Conservation (phyloP, 2,113 vertebrate genomes). For the rabbit (Oryctolagus cuniculus) region DNA sequence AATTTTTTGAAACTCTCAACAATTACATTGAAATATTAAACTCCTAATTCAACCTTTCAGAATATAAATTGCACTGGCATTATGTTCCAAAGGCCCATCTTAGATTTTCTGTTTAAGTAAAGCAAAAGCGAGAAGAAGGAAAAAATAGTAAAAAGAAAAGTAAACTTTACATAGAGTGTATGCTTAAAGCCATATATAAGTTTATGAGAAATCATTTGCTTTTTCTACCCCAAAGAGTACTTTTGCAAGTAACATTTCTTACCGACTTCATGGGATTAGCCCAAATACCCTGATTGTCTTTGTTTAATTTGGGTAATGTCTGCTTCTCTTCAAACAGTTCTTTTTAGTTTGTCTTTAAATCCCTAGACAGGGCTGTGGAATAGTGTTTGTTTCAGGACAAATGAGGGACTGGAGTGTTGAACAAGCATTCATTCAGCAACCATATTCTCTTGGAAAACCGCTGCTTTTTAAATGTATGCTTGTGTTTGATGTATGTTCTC, state of each 20-base stretch:
- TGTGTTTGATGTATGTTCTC: slow-evolving; percentile 22
- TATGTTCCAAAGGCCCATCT: slow-evolving; percentile 71
- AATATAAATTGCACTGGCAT: slow-evolving; percentile 5
- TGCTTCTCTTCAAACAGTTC: slow-evolving; percentile 32
- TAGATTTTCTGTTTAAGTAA: slow-evolving; percentile 65
- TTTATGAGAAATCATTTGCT: slow-evolving; percentile 2
- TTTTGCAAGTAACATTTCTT: background rate
- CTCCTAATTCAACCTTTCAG: slow-evolving; percentile 47
- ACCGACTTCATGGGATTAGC: background rate
- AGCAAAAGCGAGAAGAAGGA: slow-evolving; percentile 74
- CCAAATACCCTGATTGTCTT: background rate
- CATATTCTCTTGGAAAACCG: slow-evolving; percentile 47
- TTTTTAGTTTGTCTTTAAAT: slow-evolving; percentile 17
- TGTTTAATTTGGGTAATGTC: slow-evolving; percentile 9
- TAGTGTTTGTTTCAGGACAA: slow-evolving; percentile 35
- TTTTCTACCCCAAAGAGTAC: background rate
- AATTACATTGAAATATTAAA: slow-evolving; percentile 51
- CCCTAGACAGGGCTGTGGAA: background rate
- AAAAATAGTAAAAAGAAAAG: slow-evolving; percentile 51
- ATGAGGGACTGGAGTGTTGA: background rate
- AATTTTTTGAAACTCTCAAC: background rate
- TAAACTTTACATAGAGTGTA: background rate
- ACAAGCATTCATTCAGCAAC: slow-evolving; percentile 58
- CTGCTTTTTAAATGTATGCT: slow-evolving; percentile 52
- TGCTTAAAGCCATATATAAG: background rate